Evolutionary conservation across 2,888 invertebrate species (phyloP), one percentile per base, ranked within the genome.

Genomic region (Buathra laborator): DNA sequence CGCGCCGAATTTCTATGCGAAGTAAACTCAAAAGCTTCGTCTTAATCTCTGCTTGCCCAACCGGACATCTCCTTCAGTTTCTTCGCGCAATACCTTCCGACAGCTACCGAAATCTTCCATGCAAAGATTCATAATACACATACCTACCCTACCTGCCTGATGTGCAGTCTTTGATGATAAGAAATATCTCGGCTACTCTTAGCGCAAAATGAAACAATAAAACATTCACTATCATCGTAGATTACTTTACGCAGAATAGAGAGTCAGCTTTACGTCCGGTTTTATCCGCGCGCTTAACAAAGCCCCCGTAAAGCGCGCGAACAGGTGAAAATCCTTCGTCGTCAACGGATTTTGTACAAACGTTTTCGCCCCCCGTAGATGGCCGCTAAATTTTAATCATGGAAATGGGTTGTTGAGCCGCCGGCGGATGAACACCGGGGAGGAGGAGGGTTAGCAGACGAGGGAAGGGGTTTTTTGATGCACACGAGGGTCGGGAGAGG

Each of bases 341-440:
- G 37, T 9, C 37, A 51, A 48, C 44, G 14, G 59, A 62, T 9
- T 14, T 51, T 7, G 59, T 48, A 44, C 14, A 43, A 62, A 77
- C 37, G 19, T 2, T 67, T 64, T 10, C 12, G 59, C n/a, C 48
- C 48, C 14, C 12, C 14, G 12, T 14, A 71, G 10, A 80, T 71
- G 67, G 86, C 83, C 80, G 89, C 86, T 89, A 91, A 90, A 91
- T 89, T 92, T 92, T 92, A 92, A 92, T 92, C 91, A 90, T 85
- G 90, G 91, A 91, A 92, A 92, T 92, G 92, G 89, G 88, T 90
- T 88, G 89, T 90, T 91, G 90, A 91, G 75, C 67, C 80, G 74
- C 62, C 74, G 81, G 86, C 83, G 86, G 88, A 70, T 70, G 83
- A 70, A 71, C 71, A 62, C 32, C 66, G 66, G 32, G 81, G 48